Evolutionary conservation across 1,140 invertebrate species (phyloP).

Genomic region (Tribolium castaneum): DNA sequence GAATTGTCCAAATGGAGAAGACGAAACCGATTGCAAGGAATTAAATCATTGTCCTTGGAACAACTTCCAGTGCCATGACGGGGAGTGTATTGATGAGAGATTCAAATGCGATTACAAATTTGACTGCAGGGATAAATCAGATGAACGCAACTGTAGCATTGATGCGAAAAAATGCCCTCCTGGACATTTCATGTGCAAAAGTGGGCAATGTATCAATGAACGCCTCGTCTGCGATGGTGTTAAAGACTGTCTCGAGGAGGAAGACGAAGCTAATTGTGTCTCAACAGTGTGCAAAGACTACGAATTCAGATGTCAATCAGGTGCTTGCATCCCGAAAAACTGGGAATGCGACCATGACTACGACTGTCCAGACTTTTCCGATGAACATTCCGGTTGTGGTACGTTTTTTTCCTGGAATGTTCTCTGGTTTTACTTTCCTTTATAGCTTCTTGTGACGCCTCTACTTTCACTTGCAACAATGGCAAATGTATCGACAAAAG

Average conservation of each 20-base stretch:
- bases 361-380: constrained; percentile 79
- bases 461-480: constrained; percentile 52
- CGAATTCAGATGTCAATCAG: constrained; percentile 68
- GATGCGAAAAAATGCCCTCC: constrained; percentile 52
- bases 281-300: constrained; percentile 56
- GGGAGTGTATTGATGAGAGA: constrained; percentile 64
- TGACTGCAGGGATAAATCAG: constrained; percentile 82
- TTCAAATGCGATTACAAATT: constrained; percentile 77
- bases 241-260: constrained; percentile 80
- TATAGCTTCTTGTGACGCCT: background rate
- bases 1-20: constrained; percentile 76
- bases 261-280: constrained; percentile 73
- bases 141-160: constrained; percentile 74
- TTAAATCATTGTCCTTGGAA: constrained; percentile 56
- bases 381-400: constrained; percentile 74
- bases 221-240: constrained; percentile 77
- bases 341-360: constrained; percentile 80
- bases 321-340: constrained; percentile 75
- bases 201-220: constrained; percentile 73
- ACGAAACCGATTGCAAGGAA: constrained; percentile 73
- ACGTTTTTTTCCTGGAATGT: background rate
- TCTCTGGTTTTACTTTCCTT: background rate
- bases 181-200: constrained; percentile 67
- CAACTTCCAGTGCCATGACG: constrained; percentile 71
- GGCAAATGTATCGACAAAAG: constrained; percentile 64